A percentile compares a stretch with the other conserved stretches of the same genome.
These are phyloP conservation scores for Lordiphosa mommai DNA, from an alignment of 1,140 invertebrate species.

Conservation along the genomic window DNA sequence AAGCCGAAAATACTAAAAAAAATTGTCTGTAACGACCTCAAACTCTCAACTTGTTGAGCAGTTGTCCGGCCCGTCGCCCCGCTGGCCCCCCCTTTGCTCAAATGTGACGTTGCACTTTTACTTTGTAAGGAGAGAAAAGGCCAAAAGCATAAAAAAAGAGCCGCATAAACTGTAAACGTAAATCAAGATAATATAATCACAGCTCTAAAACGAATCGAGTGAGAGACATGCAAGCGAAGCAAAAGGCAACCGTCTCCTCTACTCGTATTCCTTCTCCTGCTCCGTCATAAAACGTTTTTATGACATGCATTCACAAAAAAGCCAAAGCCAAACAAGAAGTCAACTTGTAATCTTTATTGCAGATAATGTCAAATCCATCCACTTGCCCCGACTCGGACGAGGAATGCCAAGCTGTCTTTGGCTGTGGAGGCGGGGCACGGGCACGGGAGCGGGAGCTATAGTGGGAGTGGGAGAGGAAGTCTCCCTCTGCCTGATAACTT, in stretches of 20 bases:
- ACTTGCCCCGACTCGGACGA: slow-evolving; percentile 14
- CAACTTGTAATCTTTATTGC: slow-evolving; percentile 73
- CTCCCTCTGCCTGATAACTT: slow-evolving; percentile 36
- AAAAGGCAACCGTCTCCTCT: slow-evolving; percentile 9
- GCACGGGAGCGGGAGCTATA: no score
- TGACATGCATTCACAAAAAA: slow-evolving; percentile 58
- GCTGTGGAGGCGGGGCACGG: background rate
- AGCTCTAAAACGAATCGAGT: slow-evolving; percentile 59
- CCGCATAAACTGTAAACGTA: slow-evolving; percentile 55
- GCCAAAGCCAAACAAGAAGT: slow-evolving; percentile 62
- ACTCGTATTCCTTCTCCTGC: background rate
- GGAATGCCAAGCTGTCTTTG: slow-evolving; percentile 5
- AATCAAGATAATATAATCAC: slow-evolving; percentile 73
- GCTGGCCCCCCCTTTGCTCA: slow-evolving; percentile 2
- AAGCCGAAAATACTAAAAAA: slow-evolving; percentile 24
- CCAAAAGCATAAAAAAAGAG: slow-evolving; percentile 14
- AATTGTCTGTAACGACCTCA: slow-evolving; percentile 33
- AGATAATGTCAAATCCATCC: slow-evolving; percentile 74
- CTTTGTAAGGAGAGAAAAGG: background rate
- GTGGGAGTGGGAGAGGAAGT: background rate
- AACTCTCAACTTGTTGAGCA: slow-evolving; percentile 38
- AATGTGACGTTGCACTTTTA: slow-evolving; percentile 59
- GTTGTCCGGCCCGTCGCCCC: slow-evolving; percentile 26
- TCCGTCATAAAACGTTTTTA: slow-evolving; percentile 62
- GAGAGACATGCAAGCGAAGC: slow-evolving; percentile 38